Percentiles rank a stretch among this genome's conserved stretches.
Evolutionary conservation across 2,113 vertebrate genomes (phyloP).

Genomic region (Columba livia): DNA sequence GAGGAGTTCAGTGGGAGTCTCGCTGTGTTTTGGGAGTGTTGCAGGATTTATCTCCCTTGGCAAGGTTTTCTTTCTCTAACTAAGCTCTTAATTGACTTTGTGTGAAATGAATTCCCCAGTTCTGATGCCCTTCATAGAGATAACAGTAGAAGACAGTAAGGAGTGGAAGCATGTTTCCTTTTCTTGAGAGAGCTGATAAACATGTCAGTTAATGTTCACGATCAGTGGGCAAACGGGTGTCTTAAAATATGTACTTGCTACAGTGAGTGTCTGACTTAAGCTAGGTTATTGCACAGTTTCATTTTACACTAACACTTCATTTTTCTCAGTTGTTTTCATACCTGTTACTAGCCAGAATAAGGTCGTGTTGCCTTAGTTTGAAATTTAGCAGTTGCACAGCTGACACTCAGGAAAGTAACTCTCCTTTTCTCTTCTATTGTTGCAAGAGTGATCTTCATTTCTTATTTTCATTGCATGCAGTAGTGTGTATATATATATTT

Average conservation of each 20-base stretch:
- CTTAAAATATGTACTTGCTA: neutral
- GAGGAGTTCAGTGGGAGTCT: neutral
- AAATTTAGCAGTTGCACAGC: neutral
- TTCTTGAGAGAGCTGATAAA: neutral
- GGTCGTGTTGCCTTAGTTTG: neutral
- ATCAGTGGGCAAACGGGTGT: neutral
- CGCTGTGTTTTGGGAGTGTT: neutral
- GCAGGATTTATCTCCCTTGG: constrained; percentile 14
- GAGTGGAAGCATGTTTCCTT: neutral
- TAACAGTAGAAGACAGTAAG: neutral
- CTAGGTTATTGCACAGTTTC: neutral
- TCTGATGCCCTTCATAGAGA: neutral
- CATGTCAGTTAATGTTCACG: neutral
- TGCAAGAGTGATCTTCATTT: neutral
- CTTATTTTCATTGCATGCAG: neutral
- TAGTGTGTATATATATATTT: neutral
- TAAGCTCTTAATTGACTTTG: constrained; percentile 15
- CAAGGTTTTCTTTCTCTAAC: neutral
- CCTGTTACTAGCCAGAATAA: neutral
- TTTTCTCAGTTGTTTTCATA: neutral
- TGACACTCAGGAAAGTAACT: neutral
- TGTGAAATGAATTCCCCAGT: neutral
- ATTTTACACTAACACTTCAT: neutral
- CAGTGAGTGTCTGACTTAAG: neutral
- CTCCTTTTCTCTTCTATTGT: neutral